Conservation (phyloP, 1,140 invertebrate species). For the Papilio xuthus region DNA sequence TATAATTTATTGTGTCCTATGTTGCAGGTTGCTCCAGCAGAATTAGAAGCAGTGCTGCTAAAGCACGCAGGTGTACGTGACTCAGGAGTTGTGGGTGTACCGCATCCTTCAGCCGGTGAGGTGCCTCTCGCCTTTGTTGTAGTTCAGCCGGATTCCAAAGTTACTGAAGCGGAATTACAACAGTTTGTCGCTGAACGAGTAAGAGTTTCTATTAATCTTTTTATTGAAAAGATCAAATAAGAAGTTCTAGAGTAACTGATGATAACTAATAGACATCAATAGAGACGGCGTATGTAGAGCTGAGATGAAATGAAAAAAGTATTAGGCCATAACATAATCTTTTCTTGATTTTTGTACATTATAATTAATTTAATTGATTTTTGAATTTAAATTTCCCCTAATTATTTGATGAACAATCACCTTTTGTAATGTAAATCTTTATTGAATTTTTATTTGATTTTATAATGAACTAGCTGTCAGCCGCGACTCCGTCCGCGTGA, state of each 20-base stretch:
- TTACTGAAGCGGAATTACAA: conserved; percentile 75
- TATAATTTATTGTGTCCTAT: not conserved
- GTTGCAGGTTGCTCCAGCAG: conserved; percentile 88
- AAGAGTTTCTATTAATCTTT: not conserved
- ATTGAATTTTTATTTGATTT: not conserved
- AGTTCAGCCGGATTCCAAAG: conserved; percentile 54
- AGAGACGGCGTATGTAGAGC: not conserved
- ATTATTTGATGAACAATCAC: not conserved
- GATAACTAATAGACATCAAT: too few relatives aligned
- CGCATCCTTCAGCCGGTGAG: conserved; percentile 86
- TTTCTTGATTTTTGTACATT: not conserved
- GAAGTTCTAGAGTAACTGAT: too few relatives aligned
- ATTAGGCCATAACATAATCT: not conserved
- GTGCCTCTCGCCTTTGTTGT: conserved; percentile 86
- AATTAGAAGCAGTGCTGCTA: conserved; percentile 89
- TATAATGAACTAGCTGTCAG: too few relatives aligned
- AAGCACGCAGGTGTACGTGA: conserved; percentile 86
- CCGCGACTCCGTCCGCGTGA: too few relatives aligned
- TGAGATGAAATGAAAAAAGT: not conserved
- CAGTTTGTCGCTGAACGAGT: conserved; percentile 69
- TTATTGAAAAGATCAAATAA: not conserved
- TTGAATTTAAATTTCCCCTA: too few relatives aligned
- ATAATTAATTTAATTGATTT: too few relatives aligned
- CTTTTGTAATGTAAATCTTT: not conserved
- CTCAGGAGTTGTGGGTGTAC: conserved; percentile 89